phyloP scores from a whole-genome alignment of 2,888 invertebrate genomes.

The Saturnia japonica region DNA sequence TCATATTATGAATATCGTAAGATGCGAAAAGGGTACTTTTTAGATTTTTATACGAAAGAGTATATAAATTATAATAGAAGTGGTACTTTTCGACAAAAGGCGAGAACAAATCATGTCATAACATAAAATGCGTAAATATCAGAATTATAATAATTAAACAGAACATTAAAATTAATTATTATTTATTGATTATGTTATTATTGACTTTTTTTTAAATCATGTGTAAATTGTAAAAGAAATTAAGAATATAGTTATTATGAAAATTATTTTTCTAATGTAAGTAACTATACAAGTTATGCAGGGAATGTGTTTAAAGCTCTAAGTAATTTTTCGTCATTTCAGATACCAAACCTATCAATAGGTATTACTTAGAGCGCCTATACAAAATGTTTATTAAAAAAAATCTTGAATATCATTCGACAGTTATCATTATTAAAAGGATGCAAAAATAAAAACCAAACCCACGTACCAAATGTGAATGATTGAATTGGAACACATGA shows the following conservation, averaged over 20 bases:
- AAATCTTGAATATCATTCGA: background rate
- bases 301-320: no score
- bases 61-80: background rate
- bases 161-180: no score
- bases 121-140: no score
- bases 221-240: background rate
- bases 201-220: background rate
- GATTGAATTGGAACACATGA: no score
- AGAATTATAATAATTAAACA: no score
- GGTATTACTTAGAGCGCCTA: no score
- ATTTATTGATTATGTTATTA: background rate
- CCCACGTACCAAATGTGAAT: background rate
- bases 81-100: background rate
- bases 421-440: background rate
- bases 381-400: no score
- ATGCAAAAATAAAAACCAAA: background rate
- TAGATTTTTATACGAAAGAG: background rate
- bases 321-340: no score
- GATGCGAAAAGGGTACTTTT: no score
- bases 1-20: no score
- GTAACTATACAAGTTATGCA: background rate
- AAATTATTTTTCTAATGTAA: background rate
- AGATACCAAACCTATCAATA: no score
- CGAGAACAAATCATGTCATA: background rate
- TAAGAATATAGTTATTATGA: background rate